Percentiles rank a stretch among this genome's conserved stretches.
phyloP scores from a whole-genome alignment of 2,888 invertebrate genomes.

The Lasioglossum morio region DNA sequence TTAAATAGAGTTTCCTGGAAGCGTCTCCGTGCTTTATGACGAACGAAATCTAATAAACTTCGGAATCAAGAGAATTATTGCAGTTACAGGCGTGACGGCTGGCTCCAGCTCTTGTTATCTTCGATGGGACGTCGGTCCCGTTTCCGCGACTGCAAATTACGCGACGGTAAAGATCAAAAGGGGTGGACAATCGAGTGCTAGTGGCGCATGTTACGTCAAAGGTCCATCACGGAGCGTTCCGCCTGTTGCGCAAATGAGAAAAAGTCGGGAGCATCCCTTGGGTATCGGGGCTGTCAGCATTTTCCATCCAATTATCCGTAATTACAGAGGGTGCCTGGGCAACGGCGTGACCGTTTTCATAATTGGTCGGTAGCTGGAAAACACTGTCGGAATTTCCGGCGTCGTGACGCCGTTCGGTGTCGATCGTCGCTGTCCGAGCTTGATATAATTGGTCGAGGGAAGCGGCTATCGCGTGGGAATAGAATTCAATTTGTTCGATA shows the following conservation, averaged over 20 bases:
- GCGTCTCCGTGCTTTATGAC: not conserved
- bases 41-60: not conserved
- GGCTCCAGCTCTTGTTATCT: constrained; percentile 10
- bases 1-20: not conserved
- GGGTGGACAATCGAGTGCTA: not conserved
- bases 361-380: constrained; percentile 73
- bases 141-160: constrained; percentile 32
- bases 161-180: constrained; percentile 28
- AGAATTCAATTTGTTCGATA: constrained; percentile 48
- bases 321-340: constrained; percentile 73
- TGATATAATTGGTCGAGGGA: constrained; percentile 32
- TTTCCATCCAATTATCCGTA: constrained; percentile 82
- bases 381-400: constrained; percentile 53
- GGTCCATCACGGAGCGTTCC: constrained; percentile 45
- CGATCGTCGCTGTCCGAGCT: constrained; percentile 16
- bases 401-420: constrained; percentile 29
- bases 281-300: constrained; percentile 67
- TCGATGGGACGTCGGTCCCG: not conserved
- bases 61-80: not conserved
- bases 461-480: constrained; percentile 18
- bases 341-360: constrained; percentile 77
- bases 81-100: not conserved
- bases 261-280: constrained; percentile 43
- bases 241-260: constrained; percentile 60
- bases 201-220: constrained; percentile 55